Percentiles rank a stretch among this genome's conserved stretches.
These are phyloP conservation scores for Scortum barcoo DNA, from an alignment of 2,113 vertebrate genomes.

Conservation along the genomic window DNA sequence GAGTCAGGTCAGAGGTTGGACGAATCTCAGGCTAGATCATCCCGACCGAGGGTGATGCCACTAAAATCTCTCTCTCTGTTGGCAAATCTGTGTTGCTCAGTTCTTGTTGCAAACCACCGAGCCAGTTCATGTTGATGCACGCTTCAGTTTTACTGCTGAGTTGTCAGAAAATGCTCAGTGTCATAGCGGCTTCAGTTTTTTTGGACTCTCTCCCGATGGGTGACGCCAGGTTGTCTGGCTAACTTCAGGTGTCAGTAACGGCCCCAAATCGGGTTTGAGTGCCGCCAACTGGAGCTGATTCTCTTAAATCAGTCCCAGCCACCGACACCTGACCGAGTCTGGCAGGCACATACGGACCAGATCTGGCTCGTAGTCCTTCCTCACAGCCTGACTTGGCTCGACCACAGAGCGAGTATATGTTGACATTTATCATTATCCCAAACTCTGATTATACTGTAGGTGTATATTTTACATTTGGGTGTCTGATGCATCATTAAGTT, in stretches of 20 bases:
- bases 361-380: not conserved
- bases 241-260: not conserved
- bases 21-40: too few relatives aligned
- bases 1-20: too few relatives aligned
- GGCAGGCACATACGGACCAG: not conserved
- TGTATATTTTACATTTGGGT: not conserved
- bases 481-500: not conserved
- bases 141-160: too few relatives aligned
- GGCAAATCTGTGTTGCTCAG: not conserved
- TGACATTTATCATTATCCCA: not conserved
- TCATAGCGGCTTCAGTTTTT: too few relatives aligned
- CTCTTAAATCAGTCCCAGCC: not conserved
- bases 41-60: too few relatives aligned
- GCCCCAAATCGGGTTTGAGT: not conserved
- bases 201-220: too few relatives aligned
- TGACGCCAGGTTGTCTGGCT: not conserved
- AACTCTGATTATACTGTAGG: not conserved
- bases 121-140: too few relatives aligned
- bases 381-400: not conserved
- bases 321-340: too few relatives aligned
- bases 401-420: not conserved
- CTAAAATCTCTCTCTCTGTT: not conserved
- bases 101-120: too few relatives aligned
- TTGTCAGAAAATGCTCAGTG: too few relatives aligned
- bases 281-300: constrained; percentile 14